Conservation (phyloP, 2,797 vertebrate species). For the Hafferia zeledoni region DNA sequence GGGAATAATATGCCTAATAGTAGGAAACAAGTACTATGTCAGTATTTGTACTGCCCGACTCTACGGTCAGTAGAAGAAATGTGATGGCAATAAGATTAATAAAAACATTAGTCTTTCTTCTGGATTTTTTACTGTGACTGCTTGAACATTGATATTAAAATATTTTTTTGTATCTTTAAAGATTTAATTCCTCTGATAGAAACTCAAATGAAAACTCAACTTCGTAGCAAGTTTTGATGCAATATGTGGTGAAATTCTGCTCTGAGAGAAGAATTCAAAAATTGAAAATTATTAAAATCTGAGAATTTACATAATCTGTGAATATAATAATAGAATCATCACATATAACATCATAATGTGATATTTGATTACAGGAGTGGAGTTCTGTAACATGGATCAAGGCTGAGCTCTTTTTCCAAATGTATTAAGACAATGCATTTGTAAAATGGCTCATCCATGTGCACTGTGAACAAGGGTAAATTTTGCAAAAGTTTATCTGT, state of each 20-base stretch:
- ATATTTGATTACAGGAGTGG: not conserved
- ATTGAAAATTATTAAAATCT: not conserved
- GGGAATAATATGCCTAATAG: not conserved
- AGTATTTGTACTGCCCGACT: not conserved
- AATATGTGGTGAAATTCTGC: not conserved
- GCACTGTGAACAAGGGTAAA: not conserved
- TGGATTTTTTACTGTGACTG: not conserved
- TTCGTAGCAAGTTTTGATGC: not conserved
- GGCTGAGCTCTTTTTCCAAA: not conserved
- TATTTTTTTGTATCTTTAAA: not conserved
- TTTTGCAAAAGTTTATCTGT: not conserved
- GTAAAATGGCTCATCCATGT: not conserved
- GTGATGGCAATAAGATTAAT: not conserved
- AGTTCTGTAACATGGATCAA: not conserved
- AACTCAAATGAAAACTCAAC: not conserved
- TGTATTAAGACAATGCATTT: not conserved
- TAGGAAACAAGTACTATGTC: not conserved
- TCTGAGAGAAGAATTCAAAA: not conserved
- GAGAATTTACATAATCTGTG: not conserved
- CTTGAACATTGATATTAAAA: not conserved
- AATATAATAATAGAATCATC: not conserved
- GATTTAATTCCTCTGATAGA: not conserved
- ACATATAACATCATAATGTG: not conserved
- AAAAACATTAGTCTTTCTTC: not conserved
- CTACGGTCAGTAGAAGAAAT: not conserved